A percentile compares a stretch with the other conserved stretches of the same genome.
Evolutionary conservation across 2,888 invertebrate species (phyloP).

Genomic region (Dasypolia templi): DNA sequence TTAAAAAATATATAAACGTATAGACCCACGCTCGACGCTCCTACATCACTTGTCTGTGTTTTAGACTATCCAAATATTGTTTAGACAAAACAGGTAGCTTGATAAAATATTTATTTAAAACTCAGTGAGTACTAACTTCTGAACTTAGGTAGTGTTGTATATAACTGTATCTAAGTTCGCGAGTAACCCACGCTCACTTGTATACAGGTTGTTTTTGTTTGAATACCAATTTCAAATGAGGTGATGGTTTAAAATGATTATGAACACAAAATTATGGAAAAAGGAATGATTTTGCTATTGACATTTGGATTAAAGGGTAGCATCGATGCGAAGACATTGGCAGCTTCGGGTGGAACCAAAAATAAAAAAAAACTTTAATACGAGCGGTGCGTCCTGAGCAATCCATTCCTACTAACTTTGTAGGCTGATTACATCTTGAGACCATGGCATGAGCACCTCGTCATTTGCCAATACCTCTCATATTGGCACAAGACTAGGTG

Average conservation of each 20-base stretch:
- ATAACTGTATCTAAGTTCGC: conserved; percentile 49
- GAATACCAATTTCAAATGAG: not conserved
- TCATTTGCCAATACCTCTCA: not conserved
- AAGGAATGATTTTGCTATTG: not conserved
- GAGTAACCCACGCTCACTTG: conserved; percentile 45
- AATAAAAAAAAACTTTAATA: not conserved
- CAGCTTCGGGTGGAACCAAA: no score
- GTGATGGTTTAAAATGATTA: no score
- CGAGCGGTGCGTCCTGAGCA: not conserved
- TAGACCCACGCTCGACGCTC: no score
- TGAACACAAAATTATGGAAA: not conserved
- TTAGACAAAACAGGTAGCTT: conserved; percentile 6
- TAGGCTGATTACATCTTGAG: not conserved
- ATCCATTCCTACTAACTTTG: not conserved
- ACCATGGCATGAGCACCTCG: not conserved
- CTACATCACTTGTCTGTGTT: no score
- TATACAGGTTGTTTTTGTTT: conserved; percentile 25
- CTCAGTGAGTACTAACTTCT: not conserved
- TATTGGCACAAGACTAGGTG: not conserved
- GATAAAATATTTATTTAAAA: conserved; percentile 23
- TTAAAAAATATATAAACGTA: no score
- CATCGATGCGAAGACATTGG: no score
- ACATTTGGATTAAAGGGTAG: no score
- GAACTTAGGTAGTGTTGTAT: conserved; percentile 30
- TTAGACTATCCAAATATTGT: no score